Percentiles rank a stretch among this genome's conserved stretches.
These are phyloP conservation scores for Forpus xanthops DNA, from an alignment of 2,797 vertebrate species.

Conservation along the genomic window DNA sequence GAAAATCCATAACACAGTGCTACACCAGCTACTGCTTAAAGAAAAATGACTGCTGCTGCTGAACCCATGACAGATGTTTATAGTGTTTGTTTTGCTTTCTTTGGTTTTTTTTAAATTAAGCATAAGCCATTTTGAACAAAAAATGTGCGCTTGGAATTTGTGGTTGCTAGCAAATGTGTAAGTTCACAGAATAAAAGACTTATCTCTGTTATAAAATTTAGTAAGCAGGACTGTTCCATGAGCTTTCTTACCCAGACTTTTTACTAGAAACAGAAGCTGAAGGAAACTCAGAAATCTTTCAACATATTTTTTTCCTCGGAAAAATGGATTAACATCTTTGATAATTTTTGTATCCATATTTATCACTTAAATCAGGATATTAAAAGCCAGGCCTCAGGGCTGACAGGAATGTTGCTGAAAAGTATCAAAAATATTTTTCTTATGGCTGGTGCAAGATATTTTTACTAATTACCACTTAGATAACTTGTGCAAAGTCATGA, in stretches of 20 bases:
- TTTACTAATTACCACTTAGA: not conserved
- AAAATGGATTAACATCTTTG: not conserved
- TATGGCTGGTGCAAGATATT: not conserved
- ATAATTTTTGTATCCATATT: not conserved
- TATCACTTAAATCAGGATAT: not conserved
- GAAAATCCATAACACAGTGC: too few relatives aligned
- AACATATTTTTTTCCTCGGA: not conserved
- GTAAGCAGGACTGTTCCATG: not conserved
- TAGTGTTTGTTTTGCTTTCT: not conserved
- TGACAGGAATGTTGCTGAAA: not conserved
- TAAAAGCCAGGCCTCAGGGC: not conserved
- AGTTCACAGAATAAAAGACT: not conserved
- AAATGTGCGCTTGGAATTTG: not conserved
- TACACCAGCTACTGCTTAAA: too few relatives aligned
- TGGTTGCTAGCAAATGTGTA: not conserved
- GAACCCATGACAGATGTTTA: not conserved
- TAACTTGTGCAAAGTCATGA: not conserved
- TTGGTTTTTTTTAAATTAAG: not conserved
- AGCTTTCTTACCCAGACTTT: not conserved
- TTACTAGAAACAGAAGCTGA: not conserved
- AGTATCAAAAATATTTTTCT: not conserved
- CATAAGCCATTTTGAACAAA: not conserved
- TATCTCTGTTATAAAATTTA: not conserved
- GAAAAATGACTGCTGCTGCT: too few relatives aligned
- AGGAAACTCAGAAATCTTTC: not conserved